Base-by-base conservation (phyloP, 2,797 vertebrate species). In the Lepilemur ruficaudatus region DNA sequence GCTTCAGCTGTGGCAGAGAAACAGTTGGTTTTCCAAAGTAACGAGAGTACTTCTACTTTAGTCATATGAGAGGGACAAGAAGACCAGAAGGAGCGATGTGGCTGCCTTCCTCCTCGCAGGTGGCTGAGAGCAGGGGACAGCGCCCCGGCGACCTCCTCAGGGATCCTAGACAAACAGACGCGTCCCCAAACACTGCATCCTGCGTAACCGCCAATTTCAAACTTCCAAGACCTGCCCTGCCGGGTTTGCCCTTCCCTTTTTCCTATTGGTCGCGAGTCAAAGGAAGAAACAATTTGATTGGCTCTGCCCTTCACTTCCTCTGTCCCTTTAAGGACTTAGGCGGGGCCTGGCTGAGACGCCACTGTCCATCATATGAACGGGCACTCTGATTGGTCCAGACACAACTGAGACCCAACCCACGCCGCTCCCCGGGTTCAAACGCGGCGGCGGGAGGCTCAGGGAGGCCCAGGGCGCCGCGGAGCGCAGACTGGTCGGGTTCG, bases 141-240 rank as follows among this genome's bases (percentile, higher is more conserved):
- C 12, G 30, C 52, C 59, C 28, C 0, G 2, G 48, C 4, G 2
- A 52, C 55, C 2, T 76, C 65, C 18, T 14, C 57, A 35, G 73
- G 28, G 23, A 52, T 41, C 28, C 43, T 23, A 17, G 13, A 63
- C 35, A 20, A 80, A 87, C 61, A 35, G 9, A 35, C 17, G 46
- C 15, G 8, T 50, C 15, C 38, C 7, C 1, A 28, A 52, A 28
- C 35, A 5, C 32, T 0, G 8, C 55, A 25, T 43, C 79, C 38
- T 5, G 41, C 61, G 25, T 41, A 97, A 98, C 97, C 94, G 97
- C 90, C 97, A 95, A 96, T 97, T 98, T 98, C 96, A 96, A 97
- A 98, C 92, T 90, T 69, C 84, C 88, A 70, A 48, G 88, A 25
- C 57, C 81, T 17, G 82, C 91, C 92, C 84, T n/a, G 13, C 43